phyloP scores from a whole-genome alignment of 2,113 vertebrate genomes.

The Apus apus region DNA sequence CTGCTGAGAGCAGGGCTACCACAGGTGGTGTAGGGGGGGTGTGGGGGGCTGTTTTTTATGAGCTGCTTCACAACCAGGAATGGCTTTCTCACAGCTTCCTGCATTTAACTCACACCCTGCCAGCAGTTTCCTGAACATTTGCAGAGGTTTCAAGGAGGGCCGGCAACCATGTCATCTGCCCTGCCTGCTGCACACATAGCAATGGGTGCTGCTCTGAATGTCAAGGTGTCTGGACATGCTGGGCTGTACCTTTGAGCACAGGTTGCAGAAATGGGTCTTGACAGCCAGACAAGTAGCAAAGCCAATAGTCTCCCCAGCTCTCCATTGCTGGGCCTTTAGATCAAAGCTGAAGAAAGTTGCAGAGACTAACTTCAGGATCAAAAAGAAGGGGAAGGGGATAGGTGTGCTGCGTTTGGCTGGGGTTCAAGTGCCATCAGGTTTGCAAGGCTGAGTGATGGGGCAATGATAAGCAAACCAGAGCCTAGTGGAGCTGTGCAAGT shows the following conservation, averaged over 20 bases:
- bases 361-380: not conserved
- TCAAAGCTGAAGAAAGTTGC: not conserved
- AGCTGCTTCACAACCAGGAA: not conserved
- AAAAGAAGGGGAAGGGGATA: not conserved
- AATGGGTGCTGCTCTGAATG: not conserved
- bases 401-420: not conserved
- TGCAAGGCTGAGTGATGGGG: not conserved
- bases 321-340: not conserved
- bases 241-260: not conserved
- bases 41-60: not conserved
- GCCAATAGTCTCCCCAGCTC: not conserved
- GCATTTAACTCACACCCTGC: not conserved
- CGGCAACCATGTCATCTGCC: not conserved
- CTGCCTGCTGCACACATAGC: not conserved
- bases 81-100: not conserved
- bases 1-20: not conserved
- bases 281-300: not conserved
- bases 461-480: not conserved
- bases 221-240: not conserved
- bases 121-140: not conserved
- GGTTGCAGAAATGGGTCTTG: not conserved
- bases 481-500: not conserved
- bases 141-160: not conserved
- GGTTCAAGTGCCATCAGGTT: not conserved
- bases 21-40: not conserved